Conservation (phyloP, 2,797 vertebrate species). For the Poeciliopsis paucimaculata region DNA sequence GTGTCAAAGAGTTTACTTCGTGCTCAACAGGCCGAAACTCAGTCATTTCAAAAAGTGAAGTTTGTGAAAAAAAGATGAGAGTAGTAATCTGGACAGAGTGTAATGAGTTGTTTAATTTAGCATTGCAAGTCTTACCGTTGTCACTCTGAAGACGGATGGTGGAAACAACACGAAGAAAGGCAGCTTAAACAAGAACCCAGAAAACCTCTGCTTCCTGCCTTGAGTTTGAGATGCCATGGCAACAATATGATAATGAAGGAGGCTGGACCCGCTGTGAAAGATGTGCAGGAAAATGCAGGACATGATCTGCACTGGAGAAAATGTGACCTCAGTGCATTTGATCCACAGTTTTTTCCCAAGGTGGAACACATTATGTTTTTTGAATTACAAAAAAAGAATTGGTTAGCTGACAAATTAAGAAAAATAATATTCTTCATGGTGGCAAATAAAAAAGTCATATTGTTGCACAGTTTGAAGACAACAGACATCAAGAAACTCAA, state of each 20-base stretch:
- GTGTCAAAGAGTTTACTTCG: conserved; percentile 40
- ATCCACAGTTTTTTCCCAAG: neutral
- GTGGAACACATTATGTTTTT: neutral
- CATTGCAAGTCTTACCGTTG: conserved; percentile 69
- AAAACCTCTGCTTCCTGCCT: conserved; percentile 8
- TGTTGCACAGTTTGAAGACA: too few relatives aligned
- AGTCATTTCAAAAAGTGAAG: conserved; percentile 59
- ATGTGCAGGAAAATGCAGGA: conserved; percentile 9
- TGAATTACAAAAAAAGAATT: neutral
- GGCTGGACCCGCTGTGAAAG: conserved; percentile 23
- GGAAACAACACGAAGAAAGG: conserved; percentile 31
- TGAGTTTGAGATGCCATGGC: conserved; percentile 69
- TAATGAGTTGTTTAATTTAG: conserved; percentile 71
- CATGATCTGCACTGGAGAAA: neutral
- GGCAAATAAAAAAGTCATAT: too few relatives aligned
- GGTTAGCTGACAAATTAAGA: neutral
- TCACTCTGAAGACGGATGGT: conserved; percentile 41
- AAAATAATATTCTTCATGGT: neutral
- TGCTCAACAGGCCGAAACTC: conserved; percentile 33
- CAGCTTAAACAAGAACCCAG: conserved; percentile 23
- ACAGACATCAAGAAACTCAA: too few relatives aligned
- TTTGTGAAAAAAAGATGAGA: conserved; percentile 68
- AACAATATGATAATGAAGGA: conserved; percentile 75
- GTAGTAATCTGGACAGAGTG: conserved; percentile 62
- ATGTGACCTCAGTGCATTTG: neutral